Base-by-base conservation (phyloP, 2,888 invertebrate genomes). In the Pseudococcus viburni region DNA sequence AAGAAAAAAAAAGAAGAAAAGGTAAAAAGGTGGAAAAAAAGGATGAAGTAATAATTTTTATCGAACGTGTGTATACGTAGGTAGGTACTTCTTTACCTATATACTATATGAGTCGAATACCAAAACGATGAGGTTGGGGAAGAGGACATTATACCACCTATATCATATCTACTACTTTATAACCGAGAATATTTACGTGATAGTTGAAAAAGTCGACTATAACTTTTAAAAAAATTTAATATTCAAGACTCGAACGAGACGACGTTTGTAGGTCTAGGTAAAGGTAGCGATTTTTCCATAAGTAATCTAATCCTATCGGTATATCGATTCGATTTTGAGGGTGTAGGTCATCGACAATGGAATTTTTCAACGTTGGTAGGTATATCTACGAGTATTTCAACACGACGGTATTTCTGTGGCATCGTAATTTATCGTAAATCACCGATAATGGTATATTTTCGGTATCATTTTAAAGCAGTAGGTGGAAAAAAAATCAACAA, bases 221-320 rank as follows among this genome's bases (percentile, higher is more conserved):
- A 73, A 73, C 33, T 73, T 73, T 73, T 73, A n/a, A 73, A 83
- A 33, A 46, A 83, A 83, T 83, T 83, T 83, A 83, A 83, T 83
- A 83, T 83, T 83, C 80, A 9, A 9, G 80, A 83, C 80, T 83
- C 80, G 80, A 46, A 83, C 19, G 80, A 26, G 73, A 73, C 15
- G 9, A 39, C 39, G 39, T 11, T 39, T 42, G 77, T 39, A 8
- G 22, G n/a, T n/a, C 55, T 55, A 4, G n/a, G n/a, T 55, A 55
- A n/a, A 4, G 4, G 1, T 55, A n/a, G 5, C n/a, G 0, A 55
- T 55, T n/a, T 55, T n/a, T 55, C 5, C n/a, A n/a, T 55, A n/a
- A n/a, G 15, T 51, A 12, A 51, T 12, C 48, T 12, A 51, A 42
- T 42, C 9, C 8, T 15, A 51, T 9, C 15, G 4, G 12, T 9